Percentiles rank a stretch among this genome's conserved stretches.
Conservation (phyloP, 2,888 invertebrate species). For the Lithophane semibrunnea region DNA sequence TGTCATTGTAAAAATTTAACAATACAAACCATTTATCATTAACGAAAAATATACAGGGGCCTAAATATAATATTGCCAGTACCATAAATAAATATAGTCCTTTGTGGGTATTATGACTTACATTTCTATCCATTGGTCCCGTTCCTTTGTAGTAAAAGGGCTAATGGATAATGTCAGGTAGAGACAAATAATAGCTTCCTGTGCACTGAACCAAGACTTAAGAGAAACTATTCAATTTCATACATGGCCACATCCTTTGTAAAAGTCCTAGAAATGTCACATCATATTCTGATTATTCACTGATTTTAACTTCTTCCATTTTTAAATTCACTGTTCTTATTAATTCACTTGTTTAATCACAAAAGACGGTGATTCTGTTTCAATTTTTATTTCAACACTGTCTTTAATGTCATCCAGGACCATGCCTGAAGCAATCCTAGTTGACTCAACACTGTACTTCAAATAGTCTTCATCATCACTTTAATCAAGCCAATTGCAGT, state of each 20-base stretch:
- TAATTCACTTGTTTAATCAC: slow-evolving; percentile 4
- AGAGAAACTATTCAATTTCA: slow-evolving; percentile 39
- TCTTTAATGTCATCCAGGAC: background rate
- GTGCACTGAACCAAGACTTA: slow-evolving; percentile 31
- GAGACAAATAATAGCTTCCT: slow-evolving; percentile 16
- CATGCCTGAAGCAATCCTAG: background rate
- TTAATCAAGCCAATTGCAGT: slow-evolving; percentile 47
- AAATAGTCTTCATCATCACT: slow-evolving; percentile 6
- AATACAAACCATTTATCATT: slow-evolving; percentile 14
- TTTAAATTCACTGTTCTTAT: background rate
- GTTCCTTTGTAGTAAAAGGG: slow-evolving; percentile 15
- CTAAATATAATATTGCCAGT: slow-evolving; percentile 24
- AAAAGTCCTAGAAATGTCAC: background rate
- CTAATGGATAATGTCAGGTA: slow-evolving; percentile 21
- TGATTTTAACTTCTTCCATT: background rate
- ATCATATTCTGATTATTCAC: background rate
- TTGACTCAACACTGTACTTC: slow-evolving; percentile 29
- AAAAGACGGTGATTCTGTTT: background rate
- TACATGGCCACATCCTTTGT: slow-evolving; percentile 17
- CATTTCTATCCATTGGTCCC: slow-evolving; percentile 13
- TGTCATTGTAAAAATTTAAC: background rate
- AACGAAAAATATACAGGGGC: slow-evolving; percentile 4
- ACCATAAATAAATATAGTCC: slow-evolving; percentile 6
- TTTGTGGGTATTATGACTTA: slow-evolving; percentile 25
- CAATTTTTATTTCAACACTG: background rate